A percentile compares a stretch with the other conserved stretches of the same genome.
Evolutionary conservation across 2,113 vertebrate genomes (phyloP).

Genomic region (Peromyscus leucopus): DNA sequence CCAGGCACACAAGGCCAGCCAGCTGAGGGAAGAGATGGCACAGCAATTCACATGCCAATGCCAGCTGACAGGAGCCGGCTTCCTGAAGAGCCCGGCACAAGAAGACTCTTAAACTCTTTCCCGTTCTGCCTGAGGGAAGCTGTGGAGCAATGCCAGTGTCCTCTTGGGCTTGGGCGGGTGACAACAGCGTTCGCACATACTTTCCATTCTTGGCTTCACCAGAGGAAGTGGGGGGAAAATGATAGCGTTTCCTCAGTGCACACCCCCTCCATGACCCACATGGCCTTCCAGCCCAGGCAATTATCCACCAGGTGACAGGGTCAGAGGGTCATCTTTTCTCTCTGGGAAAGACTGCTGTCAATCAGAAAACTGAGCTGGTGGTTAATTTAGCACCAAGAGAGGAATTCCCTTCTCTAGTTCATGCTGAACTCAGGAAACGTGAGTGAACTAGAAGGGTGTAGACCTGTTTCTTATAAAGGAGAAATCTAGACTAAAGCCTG

Average conservation of each 20-base stretch:
- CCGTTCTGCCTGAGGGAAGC: neutral
- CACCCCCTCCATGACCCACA: neutral
- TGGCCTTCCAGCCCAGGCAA: constrained; percentile 13
- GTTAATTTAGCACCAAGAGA: neutral
- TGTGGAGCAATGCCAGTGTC: neutral
- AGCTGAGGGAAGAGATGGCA: constrained; percentile 13
- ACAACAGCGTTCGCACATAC: neutral
- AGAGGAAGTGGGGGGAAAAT: neutral
- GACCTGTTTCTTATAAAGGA: neutral
- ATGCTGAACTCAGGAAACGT: neutral
- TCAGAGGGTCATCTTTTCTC: neutral
- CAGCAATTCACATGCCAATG: neutral
- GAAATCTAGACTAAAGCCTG: neutral
- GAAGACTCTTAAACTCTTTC: constrained; percentile 22
- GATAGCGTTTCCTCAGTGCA: constrained; percentile 34
- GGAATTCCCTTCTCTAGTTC: neutral
- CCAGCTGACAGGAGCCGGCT: neutral
- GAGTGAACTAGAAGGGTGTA: neutral
- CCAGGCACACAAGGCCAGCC: neutral
- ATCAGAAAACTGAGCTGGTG: neutral
- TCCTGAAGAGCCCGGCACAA: constrained; percentile 36
- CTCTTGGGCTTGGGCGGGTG: constrained; percentile 26
- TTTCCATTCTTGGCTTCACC: constrained; percentile 59
- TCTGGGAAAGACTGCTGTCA: neutral
- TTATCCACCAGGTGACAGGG: neutral